Percentiles rank a stretch among this genome's conserved stretches.
phyloP scores from a whole-genome alignment of 2,113 vertebrate genomes.

The Melanocharis versteri region DNA sequence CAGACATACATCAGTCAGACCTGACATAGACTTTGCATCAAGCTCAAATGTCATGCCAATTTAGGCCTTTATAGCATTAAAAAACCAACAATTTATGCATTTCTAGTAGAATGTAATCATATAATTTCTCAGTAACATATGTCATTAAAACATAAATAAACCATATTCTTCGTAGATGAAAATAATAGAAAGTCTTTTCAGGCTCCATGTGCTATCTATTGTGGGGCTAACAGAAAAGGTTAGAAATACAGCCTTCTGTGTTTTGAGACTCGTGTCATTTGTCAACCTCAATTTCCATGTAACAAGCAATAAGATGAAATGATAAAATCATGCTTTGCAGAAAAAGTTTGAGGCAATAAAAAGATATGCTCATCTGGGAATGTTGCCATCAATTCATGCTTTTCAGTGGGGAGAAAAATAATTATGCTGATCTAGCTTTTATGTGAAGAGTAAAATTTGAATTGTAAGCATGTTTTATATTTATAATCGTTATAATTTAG shows the following conservation, averaged over 20 bases:
- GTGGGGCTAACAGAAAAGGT: not conserved
- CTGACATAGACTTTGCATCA: not conserved
- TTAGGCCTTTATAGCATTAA: not conserved
- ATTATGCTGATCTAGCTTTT: not conserved
- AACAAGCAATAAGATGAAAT: conserved; percentile 1
- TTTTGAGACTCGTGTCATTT: not conserved
- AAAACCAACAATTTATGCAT: not conserved
- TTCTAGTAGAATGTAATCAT: not conserved
- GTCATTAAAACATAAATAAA: not conserved
- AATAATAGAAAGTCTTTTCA: not conserved
- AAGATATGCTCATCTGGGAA: not conserved
- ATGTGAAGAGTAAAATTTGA: not conserved
- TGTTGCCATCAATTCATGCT: not conserved
- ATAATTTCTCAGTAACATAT: not conserved
- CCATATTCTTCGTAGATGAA: not conserved
- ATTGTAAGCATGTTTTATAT: not conserved
- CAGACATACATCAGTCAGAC: not conserved
- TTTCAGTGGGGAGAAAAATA: not conserved
- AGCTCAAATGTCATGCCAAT: not conserved
- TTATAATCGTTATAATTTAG: not conserved
- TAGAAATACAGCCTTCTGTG: not conserved
- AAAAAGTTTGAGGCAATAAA: conserved; percentile 17
- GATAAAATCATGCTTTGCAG: not conserved
- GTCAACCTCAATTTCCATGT: not conserved
- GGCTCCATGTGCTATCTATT: not conserved